Percentiles rank a stretch among this genome's conserved stretches.
Conservation (phyloP, 1,140 invertebrate species). For the Meloidogyne exigua region DNA sequence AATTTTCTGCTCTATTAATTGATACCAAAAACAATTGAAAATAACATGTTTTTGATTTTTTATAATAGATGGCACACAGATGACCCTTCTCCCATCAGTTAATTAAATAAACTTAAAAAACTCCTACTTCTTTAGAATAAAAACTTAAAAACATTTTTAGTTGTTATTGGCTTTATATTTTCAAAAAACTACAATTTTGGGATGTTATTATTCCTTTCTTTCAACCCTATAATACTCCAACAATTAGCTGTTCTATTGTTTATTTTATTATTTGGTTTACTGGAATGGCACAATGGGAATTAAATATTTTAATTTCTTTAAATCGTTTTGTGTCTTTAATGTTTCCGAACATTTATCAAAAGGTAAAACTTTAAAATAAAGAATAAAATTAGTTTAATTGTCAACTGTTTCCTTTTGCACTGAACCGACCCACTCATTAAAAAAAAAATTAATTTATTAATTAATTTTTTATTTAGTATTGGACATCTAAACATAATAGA, state of each 20-base stretch:
- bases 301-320: conserved; percentile 13
- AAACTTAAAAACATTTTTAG: neutral
- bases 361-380: neutral
- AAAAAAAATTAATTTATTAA: no score
- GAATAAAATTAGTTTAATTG: no score
- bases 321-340: conserved; percentile 13
- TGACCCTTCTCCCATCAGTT: no score
- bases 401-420: no score
- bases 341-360: conserved; percentile 2
- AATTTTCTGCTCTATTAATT: no score
- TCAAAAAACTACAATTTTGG: conserved; percentile 6
- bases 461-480: conserved; percentile 2
- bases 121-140: no score
- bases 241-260: neutral
- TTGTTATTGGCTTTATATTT: conserved; percentile 5
- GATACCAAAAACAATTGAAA: no score
- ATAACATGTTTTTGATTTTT: no score
- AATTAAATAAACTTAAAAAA: no score
- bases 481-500: neutral
- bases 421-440: no score
- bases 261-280: conserved; percentile 16
- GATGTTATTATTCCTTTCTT: neutral
- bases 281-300: conserved; percentile 2
- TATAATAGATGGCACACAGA: no score
- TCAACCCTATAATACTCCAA: neutral